phyloP scores from a whole-genome alignment of 2,888 invertebrate species.

The Lissocephala sabroskyi region DNA sequence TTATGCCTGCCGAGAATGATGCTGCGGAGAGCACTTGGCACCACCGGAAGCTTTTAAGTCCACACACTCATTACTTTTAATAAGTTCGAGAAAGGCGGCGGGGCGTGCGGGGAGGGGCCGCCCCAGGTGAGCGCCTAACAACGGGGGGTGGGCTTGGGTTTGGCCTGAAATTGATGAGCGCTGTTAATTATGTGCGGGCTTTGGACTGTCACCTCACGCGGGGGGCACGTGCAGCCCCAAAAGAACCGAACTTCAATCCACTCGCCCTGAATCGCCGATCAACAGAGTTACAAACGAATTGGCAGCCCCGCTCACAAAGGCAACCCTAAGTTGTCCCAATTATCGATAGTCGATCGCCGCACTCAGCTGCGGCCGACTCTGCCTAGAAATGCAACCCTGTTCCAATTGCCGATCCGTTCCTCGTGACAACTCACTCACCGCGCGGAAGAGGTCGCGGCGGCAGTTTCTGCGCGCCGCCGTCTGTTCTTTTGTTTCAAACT shows the following conservation, averaged over 20 bases:
- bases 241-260: too few relatives aligned
- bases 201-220: constrained; percentile 31
- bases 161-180: constrained; percentile 37
- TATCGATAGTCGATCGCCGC: too few relatives aligned
- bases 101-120: constrained; percentile 1
- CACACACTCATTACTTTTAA: constrained; percentile 40
- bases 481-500: constrained; percentile 59
- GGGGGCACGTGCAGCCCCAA: too few relatives aligned
- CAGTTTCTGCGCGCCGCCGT: constrained; percentile 30
- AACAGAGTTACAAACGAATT: too few relatives aligned
- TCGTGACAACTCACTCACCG: too few relatives aligned
- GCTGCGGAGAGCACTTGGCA: neutral
- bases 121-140: constrained; percentile 1
- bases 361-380: too few relatives aligned
- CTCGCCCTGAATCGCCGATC: too few relatives aligned
- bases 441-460: too few relatives aligned
- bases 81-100: constrained; percentile 27
- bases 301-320: too few relatives aligned
- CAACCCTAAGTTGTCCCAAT: too few relatives aligned
- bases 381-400: too few relatives aligned
- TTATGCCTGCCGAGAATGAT: constrained; percentile 1
- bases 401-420: too few relatives aligned
- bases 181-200: constrained; percentile 44
- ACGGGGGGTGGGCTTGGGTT: neutral
- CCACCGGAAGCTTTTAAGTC: constrained; percentile 38